Conservation (phyloP, 2,888 invertebrate genomes). For the Prosapia bicincta region DNA sequence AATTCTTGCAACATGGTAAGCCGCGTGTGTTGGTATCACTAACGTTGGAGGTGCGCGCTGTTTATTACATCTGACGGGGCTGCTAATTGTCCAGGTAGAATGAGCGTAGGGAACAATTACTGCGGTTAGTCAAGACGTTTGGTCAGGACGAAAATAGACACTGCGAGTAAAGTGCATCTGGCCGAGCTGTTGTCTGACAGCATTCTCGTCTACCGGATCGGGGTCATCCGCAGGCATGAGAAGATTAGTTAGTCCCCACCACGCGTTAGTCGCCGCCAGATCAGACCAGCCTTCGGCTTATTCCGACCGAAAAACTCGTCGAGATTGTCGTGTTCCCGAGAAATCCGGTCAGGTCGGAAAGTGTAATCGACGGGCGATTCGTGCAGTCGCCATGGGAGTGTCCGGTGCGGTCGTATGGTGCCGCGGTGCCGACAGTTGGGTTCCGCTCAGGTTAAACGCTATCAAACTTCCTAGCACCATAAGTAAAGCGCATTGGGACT, state of each 20-base stretch:
- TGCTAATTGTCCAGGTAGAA: background rate
- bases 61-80: too few species aligned
- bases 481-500: conserved; percentile 62
- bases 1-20: too few species aligned
- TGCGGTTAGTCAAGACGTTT: background rate
- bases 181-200: background rate
- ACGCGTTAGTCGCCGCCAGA: background rate
- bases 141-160: background rate
- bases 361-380: background rate
- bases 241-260: background rate
- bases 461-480: conserved; percentile 62
- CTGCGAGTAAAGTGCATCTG: background rate
- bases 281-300: background rate
- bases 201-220: background rate
- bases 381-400: conserved; percentile 18
- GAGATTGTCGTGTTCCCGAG: background rate
- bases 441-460: conserved; percentile 63
- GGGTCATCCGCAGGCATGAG: background rate
- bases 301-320: background rate
- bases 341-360: background rate
- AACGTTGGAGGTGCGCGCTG: too few species aligned
- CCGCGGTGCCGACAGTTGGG: conserved; percentile 63
- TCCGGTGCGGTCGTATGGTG: conserved; percentile 59
- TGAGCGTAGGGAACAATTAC: background rate
- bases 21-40: too few species aligned